These are phyloP conservation scores for Ctenodactylus gundi DNA, from an alignment of 2,113 vertebrate species.

Conservation along the genomic window DNA sequence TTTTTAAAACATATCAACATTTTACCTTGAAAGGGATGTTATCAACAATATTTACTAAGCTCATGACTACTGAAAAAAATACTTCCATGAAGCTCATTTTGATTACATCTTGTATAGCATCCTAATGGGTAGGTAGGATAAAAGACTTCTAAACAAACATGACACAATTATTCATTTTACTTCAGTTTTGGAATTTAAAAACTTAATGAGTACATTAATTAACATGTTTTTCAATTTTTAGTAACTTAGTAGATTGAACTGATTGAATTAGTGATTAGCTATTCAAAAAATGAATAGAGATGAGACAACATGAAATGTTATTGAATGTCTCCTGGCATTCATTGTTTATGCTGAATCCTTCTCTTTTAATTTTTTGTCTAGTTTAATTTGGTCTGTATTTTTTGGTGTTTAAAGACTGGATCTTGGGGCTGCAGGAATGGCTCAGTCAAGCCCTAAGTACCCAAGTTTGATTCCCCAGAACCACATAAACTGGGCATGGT, in stretches of 20 bases:
- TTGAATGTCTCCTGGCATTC: slow-evolving; percentile 33
- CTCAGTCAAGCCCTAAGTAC: no score
- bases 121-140: neutral
- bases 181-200: slow-evolving; percentile 45
- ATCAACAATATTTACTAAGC: slow-evolving; percentile 35
- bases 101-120: slow-evolving; percentile 26
- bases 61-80: slow-evolving; percentile 26
- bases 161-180: slow-evolving; percentile 1
- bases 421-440: no score
- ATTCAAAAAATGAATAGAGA: slow-evolving; percentile 44
- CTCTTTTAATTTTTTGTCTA: neutral
- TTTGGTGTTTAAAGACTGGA: no score
- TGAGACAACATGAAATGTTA: slow-evolving; percentile 55
- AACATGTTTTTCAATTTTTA: slow-evolving; percentile 31
- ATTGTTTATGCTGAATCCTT: slow-evolving; percentile 44
- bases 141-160: slow-evolving; percentile 16
- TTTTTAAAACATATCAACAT: slow-evolving; percentile 36
- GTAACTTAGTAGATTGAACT: slow-evolving; percentile 20
- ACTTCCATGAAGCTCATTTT: slow-evolving; percentile 37
- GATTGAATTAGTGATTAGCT: slow-evolving; percentile 14
- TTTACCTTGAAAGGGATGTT: slow-evolving; percentile 30
- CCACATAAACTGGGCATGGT: no score
- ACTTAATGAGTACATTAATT: neutral
- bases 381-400: neutral
- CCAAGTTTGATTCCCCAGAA: no score